These are phyloP conservation scores for Chironomus riparius DNA, from an alignment of 2,888 invertebrate species.

Conservation along the genomic window DNA sequence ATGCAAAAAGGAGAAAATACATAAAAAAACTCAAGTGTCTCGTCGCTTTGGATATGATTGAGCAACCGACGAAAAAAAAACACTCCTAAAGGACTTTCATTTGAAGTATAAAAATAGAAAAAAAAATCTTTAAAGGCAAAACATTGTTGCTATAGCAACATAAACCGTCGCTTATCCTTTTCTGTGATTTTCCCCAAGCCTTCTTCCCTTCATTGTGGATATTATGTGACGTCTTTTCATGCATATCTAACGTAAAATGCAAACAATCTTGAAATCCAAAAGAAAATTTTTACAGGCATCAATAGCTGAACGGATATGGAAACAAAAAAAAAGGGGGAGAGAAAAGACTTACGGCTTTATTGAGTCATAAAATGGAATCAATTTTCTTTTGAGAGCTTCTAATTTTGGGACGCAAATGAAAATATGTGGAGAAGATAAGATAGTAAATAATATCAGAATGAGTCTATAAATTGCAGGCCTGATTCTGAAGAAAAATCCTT, in stretches of 20 bases:
- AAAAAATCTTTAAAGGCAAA: not conserved
- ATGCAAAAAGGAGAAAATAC: no score
- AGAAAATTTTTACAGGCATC: not conserved
- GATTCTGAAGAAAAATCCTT: not conserved
- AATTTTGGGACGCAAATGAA: not conserved
- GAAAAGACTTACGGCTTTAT: not conserved
- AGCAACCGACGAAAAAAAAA: no score
- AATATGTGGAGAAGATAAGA: not conserved
- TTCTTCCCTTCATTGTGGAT: not conserved
- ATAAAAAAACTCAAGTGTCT: no score
- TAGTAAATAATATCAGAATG: no score
- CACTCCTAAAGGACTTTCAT: not conserved
- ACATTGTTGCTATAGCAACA: constrained; percentile 18
- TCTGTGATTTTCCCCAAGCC: constrained; percentile 17
- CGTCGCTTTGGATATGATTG: no score
- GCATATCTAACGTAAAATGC: constrained; percentile 14
- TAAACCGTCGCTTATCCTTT: not conserved
- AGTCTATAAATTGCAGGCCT: constrained; percentile 6
- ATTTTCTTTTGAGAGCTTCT: not conserved
- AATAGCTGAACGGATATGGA: not conserved
- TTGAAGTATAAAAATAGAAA: not conserved
- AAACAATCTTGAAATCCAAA: not conserved
- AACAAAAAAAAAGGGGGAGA: no score
- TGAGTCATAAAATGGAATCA: constrained; percentile 21
- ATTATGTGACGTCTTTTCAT: constrained; percentile 2